A percentile compares a stretch with the other conserved stretches of the same genome.
phyloP scores from a whole-genome alignment of 2,113 vertebrate genomes.

The Procapra przewalskii region DNA sequence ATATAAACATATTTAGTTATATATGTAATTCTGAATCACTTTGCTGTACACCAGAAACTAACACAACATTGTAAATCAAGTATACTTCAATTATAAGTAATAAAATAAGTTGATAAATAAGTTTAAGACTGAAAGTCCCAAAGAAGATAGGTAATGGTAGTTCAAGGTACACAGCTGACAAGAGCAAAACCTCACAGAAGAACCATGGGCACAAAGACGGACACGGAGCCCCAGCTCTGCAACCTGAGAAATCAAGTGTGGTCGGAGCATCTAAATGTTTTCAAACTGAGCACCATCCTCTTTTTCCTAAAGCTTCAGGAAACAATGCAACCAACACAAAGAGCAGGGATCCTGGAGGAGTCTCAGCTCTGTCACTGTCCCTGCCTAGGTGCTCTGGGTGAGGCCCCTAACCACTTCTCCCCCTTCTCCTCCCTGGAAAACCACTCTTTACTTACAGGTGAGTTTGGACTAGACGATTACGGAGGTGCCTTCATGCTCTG shows the following conservation, averaged over 20 bases:
- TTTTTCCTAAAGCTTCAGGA: background rate
- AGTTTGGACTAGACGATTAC: background rate
- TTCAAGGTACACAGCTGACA: background rate
- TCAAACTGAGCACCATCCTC: background rate
- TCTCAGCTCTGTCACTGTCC: background rate
- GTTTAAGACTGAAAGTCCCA: background rate
- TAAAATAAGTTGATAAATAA: background rate
- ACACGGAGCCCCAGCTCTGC: background rate
- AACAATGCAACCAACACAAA: background rate
- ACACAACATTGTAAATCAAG: background rate
- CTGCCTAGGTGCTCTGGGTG: background rate
- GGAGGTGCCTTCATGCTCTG: background rate
- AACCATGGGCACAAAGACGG: background rate
- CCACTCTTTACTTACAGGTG: background rate
- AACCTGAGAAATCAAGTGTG: background rate
- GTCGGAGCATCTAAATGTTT: background rate
- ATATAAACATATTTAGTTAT: background rate
- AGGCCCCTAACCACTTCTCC: background rate
- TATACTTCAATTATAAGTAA: background rate
- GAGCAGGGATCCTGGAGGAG: background rate
- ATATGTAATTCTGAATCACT: background rate
- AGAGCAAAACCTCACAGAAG: background rate
- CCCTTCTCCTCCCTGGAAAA: background rate
- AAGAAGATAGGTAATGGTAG: background rate
- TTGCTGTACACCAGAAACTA: background rate